A percentile compares a stretch with the other conserved stretches of the same genome.
These are phyloP conservation scores for Camponotus floridanus DNA, from an alignment of 1,140 invertebrate genomes.

Conservation along the genomic window DNA sequence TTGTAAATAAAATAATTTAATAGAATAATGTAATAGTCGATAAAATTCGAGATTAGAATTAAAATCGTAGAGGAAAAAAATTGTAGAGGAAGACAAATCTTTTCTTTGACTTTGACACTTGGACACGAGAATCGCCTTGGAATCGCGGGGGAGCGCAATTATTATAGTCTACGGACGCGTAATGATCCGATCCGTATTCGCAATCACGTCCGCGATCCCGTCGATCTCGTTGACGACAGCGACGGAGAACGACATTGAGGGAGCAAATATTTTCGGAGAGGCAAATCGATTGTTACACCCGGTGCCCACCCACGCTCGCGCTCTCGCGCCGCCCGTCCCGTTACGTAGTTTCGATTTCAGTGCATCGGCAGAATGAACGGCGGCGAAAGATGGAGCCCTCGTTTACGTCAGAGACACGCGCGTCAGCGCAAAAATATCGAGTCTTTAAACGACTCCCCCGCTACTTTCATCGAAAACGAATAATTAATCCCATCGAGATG, in stretches of 20 bases:
- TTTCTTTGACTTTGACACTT: background rate
- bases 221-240: conserved; percentile 38
- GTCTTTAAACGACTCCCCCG: conserved; percentile 15
- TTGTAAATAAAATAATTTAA: background rate
- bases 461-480: background rate
- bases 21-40: background rate
- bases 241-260: conserved; percentile 25
- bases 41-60: background rate
- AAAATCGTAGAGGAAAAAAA: background rate
- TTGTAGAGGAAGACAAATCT: too few species aligned
- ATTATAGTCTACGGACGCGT: background rate
- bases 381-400: conserved; percentile 73
- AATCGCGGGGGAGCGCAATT: background rate
- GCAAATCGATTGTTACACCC: conserved; percentile 72
- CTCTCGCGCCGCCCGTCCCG: conserved; percentile 38
- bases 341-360: conserved; percentile 74
- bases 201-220: conserved; percentile 14
- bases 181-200: conserved; percentile 19
- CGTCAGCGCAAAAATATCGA: conserved; percentile 6
- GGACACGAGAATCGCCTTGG: background rate
- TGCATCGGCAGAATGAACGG: conserved; percentile 60
- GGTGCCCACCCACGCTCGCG: conserved; percentile 53
- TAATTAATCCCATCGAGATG: background rate
- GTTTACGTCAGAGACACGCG: conserved; percentile 64
- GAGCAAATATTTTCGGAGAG: conserved; percentile 75